phyloP scores from a whole-genome alignment of 2,888 invertebrate genomes.

The Lithosia quadra region DNA sequence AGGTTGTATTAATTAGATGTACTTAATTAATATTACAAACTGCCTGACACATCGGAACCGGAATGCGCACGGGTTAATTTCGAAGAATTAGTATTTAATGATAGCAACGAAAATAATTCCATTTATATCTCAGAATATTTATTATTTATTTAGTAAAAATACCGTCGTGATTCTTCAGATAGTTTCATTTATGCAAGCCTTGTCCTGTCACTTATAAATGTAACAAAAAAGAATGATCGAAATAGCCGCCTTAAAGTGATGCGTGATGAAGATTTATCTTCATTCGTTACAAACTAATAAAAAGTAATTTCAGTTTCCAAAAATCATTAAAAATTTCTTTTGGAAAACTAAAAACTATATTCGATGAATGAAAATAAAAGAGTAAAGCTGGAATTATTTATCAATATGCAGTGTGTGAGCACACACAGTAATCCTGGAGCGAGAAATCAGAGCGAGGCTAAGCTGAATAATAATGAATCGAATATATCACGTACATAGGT shows the following conservation, averaged over 20 bases:
- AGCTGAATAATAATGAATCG: slow-evolving; percentile 23
- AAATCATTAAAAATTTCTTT: not conserved
- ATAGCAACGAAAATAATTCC: not conserved
- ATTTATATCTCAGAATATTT: too few relatives aligned
- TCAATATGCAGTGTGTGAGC: slow-evolving; percentile 20
- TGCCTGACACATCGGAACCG: too few relatives aligned
- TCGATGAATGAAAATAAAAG: not conserved
- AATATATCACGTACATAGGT: slow-evolving; percentile 1
- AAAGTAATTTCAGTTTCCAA: not conserved
- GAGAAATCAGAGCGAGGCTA: slow-evolving; percentile 31
- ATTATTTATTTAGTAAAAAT: too few relatives aligned
- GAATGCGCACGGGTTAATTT: too few relatives aligned
- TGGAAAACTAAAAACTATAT: not conserved
- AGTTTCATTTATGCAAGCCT: not conserved
- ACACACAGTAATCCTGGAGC: slow-evolving; percentile 30
- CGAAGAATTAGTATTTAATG: not conserved
- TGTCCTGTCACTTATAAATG: too few relatives aligned
- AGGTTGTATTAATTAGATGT: not conserved
- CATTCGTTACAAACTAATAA: too few relatives aligned
- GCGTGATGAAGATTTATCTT: too few relatives aligned
- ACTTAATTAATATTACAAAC: not conserved
- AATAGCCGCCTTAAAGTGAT: too few relatives aligned
- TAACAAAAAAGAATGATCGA: too few relatives aligned
- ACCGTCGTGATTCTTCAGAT: not conserved
- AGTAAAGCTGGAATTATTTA: slow-evolving; percentile 17